Base-by-base conservation (phyloP, 2,888 invertebrate genomes). In the Hirtodrosophila trivittata region DNA sequence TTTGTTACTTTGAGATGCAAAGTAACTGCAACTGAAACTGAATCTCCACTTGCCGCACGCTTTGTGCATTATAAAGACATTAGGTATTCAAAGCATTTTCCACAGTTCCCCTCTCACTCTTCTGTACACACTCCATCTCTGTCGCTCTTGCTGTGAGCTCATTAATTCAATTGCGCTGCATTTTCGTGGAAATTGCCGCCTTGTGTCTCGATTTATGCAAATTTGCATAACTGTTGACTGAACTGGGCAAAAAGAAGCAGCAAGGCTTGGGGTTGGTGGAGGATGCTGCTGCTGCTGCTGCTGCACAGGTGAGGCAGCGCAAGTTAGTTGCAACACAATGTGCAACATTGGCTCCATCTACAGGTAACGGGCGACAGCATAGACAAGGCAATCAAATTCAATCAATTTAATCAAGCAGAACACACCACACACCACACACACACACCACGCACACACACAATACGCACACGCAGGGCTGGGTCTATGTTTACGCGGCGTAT, bases 161-260 rank as follows among this genome's bases (percentile, higher is more conserved):
- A 86, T 86, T 86, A 82, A 82, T 83, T 80, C 84, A 71, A 82
- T 83, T 86, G 66, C 77, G 52, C 59, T 67, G 81, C 73, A 80
- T 66, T 86, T 83, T 81, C 77, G 65, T 56, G 64, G 39, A 80
- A 86, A 82, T 73, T 85, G 78, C 66, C 64, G 55, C 46, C 60
- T 54, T 58, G 71, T 65, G 50, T 55, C 52, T 28, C 28, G 28
- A 39, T 49, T 46, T 66, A 28, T 41, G 65, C 12, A 85, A 66
- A 86, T 83, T 80, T 86, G 60, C 83, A 73, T 78, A 82, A 67
- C 60, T 49, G 72, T 74, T 77, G 63, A 54, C 63, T 43, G 63
- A 32, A 58, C 55, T 47, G 39, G 30, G 18, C 43, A 25, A 21
- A 21, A 21, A 21, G 18, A 2, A 21, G 5, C 18, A 21, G 18